phyloP scores from a whole-genome alignment of 1,140 invertebrate species.

The Drosophila bifasciata region DNA sequence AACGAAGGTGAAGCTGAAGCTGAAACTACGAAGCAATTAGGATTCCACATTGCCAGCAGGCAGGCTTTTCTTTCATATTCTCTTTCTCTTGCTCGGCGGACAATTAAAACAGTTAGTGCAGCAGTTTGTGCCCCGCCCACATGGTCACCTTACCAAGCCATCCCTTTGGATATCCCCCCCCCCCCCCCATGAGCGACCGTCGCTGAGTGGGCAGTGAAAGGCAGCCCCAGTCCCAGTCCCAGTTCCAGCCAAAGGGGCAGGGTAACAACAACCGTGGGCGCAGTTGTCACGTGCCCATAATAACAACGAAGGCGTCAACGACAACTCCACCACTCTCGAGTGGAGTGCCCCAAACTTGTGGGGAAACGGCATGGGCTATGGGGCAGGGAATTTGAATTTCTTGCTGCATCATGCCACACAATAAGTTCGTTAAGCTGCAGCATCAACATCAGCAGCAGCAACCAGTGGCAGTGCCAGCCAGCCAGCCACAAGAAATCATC shows the following conservation, averaged over 20 bases:
- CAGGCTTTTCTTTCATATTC: not conserved
- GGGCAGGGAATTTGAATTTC: slow-evolving; percentile 56
- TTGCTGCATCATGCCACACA: slow-evolving; percentile 73
- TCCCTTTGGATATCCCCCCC: not conserved
- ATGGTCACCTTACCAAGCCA: slow-evolving; percentile 5
- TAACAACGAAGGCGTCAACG: slow-evolving; percentile 64
- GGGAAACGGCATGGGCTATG: slow-evolving; percentile 11
- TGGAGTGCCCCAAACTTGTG: slow-evolving; percentile 36
- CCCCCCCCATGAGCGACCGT: no score
- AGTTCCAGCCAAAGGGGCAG: slow-evolving; percentile 32
- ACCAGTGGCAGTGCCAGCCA: slow-evolving; percentile 11
- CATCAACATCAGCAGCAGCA: slow-evolving; percentile 15
- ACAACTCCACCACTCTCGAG: slow-evolving; percentile 39
- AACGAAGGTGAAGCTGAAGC: slow-evolving; percentile 52
- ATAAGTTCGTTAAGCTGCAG: slow-evolving; percentile 68
- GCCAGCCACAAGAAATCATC: slow-evolving; percentile 46
- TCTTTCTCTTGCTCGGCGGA: slow-evolving; percentile 1
- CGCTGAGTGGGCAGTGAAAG: no score
- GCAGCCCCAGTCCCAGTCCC: no score
- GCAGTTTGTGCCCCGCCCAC: slow-evolving; percentile 46
- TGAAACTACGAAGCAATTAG: slow-evolving; percentile 62
- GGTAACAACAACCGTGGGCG: slow-evolving; percentile 56
- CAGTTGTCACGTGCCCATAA: slow-evolving; percentile 77
- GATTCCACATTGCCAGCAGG: slow-evolving; percentile 38
- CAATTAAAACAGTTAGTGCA: slow-evolving; percentile 54